Evolutionary conservation across 2,888 invertebrate genomes (phyloP).

Genomic region (Microplitis deprimator): DNA sequence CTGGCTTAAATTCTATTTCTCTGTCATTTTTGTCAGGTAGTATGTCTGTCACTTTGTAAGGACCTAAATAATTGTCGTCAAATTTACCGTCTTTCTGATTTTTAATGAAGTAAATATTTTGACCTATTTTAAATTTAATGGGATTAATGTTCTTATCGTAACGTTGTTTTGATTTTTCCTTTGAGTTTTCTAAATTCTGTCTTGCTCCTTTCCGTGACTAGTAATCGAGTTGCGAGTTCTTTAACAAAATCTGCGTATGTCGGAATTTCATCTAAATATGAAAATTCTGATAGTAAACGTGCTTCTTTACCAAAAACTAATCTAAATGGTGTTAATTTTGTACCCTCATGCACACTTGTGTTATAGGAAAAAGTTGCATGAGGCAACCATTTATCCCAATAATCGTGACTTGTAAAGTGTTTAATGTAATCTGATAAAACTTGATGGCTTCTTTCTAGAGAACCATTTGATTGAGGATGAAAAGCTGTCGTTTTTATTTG

Average conservation of each 20-base stretch:
- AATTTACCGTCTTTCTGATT: constrained; percentile 37
- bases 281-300: constrained; percentile 8
- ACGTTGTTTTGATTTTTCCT: constrained; percentile 8
- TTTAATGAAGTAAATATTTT: constrained; percentile 35
- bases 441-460: constrained; percentile 38
- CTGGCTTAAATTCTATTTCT: neutral
- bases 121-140: constrained; percentile 31
- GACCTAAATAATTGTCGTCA: constrained; percentile 41
- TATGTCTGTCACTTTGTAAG: constrained; percentile 28
- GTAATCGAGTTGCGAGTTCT: constrained; percentile 5
- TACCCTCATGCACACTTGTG: constrained; percentile 32
- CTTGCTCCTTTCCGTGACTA: constrained; percentile 7
- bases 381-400: constrained; percentile 26
- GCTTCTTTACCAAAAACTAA: constrained; percentile 32
- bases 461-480: constrained; percentile 40
- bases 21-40: constrained; percentile 15
- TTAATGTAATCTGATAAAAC: constrained; percentile 27
- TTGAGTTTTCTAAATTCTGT: constrained; percentile 27
- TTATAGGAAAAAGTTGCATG: constrained; percentile 27
- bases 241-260: constrained; percentile 29
- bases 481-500: constrained; percentile 40
- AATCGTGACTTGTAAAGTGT: constrained; percentile 15
- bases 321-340: constrained; percentile 26
- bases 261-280: neutral
- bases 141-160: constrained; percentile 35